Conservation (phyloP, 2,797 vertebrate genomes). For the Micromesistius poutassou region DNA sequence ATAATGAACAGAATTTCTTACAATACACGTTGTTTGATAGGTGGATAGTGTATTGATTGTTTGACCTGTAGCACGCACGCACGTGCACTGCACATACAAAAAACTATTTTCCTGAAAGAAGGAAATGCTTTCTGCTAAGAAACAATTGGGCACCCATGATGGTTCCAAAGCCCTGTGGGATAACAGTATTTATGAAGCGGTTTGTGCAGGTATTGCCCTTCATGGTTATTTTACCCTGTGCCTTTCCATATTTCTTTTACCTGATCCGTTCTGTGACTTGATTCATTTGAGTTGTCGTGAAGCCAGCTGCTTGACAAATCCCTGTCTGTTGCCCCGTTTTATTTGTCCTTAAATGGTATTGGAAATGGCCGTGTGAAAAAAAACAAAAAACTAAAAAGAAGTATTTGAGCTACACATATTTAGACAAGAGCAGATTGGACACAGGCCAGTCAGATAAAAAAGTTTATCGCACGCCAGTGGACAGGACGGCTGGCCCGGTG, state of each 20-base stretch:
- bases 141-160: not conserved
- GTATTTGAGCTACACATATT: not conserved
- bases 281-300: not conserved
- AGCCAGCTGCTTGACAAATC: slow-evolving; percentile 7
- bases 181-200: not conserved
- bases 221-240: not conserved
- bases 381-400: not conserved
- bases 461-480: not conserved
- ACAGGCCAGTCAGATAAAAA: not conserved
- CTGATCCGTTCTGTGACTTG: not conserved
- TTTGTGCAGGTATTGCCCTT: not conserved
- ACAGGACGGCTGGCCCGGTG: not conserved
- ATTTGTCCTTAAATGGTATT: not conserved
- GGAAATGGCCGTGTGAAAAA: not conserved
- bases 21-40: not conserved
- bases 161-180: not conserved
- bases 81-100: not conserved
- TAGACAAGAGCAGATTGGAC: not conserved
- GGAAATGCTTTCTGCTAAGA: not conserved
- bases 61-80: not conserved
- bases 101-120: not conserved
- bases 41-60: not conserved
- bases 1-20: not conserved
- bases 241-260: slow-evolving; percentile 2
- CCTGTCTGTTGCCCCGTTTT: not conserved